phyloP scores from a whole-genome alignment of 1,140 invertebrate species.

The Cyphomyrmex costatus region DNA sequence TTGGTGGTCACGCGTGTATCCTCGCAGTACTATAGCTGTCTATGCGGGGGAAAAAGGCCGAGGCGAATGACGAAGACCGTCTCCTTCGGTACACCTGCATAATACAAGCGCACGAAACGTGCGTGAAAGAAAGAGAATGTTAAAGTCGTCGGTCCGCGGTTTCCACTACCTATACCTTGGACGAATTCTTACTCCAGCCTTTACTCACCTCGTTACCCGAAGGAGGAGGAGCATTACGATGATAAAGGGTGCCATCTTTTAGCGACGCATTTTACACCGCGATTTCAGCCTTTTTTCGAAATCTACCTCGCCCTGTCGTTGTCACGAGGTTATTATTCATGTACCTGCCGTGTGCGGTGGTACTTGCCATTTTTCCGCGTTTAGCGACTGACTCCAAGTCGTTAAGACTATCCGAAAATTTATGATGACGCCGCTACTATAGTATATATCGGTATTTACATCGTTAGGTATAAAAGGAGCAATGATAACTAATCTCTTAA shows the following conservation, averaged over 20 bases:
- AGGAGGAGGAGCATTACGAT: slow-evolving; percentile 51
- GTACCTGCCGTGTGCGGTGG: slow-evolving; percentile 41
- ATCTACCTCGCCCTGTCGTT: slow-evolving; percentile 53
- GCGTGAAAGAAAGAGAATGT: slow-evolving; percentile 54
- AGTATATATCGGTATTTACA: neutral
- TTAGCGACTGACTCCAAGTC: slow-evolving; percentile 48
- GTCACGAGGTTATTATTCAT: slow-evolving; percentile 58
- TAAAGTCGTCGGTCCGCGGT: slow-evolving; percentile 45
- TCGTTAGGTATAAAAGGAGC: too few relatives aligned
- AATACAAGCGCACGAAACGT: slow-evolving; percentile 40
- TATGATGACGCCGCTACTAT: slow-evolving; percentile 8
- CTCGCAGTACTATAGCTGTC: neutral
- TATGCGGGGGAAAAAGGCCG: neutral
- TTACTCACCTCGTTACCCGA: slow-evolving; percentile 64
- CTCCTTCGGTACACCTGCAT: slow-evolving; percentile 53
- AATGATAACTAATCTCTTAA: too few relatives aligned
- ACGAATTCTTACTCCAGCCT: slow-evolving; percentile 23
- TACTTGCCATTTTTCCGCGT: slow-evolving; percentile 53
- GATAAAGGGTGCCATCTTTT: slow-evolving; percentile 59
- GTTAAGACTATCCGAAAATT: slow-evolving; percentile 53
- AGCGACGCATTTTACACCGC: slow-evolving; percentile 55
- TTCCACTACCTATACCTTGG: slow-evolving; percentile 28
- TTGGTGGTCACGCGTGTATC: slow-evolving; percentile 61
- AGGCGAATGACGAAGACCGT: neutral
- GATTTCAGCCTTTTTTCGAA: slow-evolving; percentile 50